Evolutionary conservation across 2,888 invertebrate species (phyloP), one percentile per base, ranked within the genome.

Genomic region (Coleophora deauratella): DNA sequence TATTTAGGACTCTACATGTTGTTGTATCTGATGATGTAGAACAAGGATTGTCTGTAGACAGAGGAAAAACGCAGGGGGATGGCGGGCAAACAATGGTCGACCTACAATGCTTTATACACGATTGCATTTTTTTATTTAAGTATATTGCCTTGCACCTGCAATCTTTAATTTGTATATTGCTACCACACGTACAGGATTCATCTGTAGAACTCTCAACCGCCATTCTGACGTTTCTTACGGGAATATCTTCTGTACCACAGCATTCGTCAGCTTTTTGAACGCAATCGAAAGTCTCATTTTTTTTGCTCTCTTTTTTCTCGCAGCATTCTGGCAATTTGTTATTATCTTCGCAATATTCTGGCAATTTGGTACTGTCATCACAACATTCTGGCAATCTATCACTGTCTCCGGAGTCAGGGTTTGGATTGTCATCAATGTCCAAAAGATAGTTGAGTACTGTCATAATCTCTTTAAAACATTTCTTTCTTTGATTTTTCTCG

Each of bases 381-480:
- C 21, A 21, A 6, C 21, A 21, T 21, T 21, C 21, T 21, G 21
- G 21, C 21, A 21, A 6, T 21, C 6, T 21, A 21, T 21, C 6
- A 21, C 21, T 21, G 21, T 6, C 21, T 21, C 21, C 21, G 6
- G 21, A 4, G 6, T 21, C 21, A 4, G 31, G 10, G 11, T 31
- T 11, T 31, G 31, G 31, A 4, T 31, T 10, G 31, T 31, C 7
- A 80, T 21, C 82, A 9, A 84, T 85, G 45, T 84, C 80, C 34
- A 85, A 59, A 27, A 85, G 65, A 50, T 84, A 81, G 43, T 75
- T 79, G 10, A 85, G 55, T 28, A 81, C 65, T 14, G 66, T 59
- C 41, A 85, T 66, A 13, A 85, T 80, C 55, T 84, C 85, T 45
- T 72, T 73, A 32, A 77, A 80, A 51, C 81, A 78, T 58, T 80